Conservation (phyloP, 2,797 vertebrate species). For the Mycteria americana region DNA sequence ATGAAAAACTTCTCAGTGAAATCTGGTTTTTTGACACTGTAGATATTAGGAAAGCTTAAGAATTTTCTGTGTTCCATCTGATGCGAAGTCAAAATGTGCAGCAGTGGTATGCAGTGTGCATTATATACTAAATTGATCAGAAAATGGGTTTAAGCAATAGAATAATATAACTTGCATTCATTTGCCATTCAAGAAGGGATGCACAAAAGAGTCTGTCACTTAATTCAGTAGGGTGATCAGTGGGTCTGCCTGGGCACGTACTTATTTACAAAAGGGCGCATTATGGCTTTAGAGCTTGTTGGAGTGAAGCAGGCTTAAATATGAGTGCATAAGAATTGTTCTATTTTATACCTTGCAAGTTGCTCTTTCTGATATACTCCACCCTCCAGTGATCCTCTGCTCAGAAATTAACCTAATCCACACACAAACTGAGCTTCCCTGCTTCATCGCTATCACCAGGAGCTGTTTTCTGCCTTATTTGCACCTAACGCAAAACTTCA, state of each 20-base stretch:
- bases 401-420: slow-evolving; percentile 12
- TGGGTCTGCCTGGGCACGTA: slow-evolving; percentile 9
- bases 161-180: slow-evolving; percentile 8
- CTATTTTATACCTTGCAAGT: slow-evolving; percentile 10
- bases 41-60: background rate
- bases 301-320: slow-evolving; percentile 18
- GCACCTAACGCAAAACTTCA: background rate
- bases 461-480: background rate
- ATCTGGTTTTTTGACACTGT: background rate
- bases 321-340: background rate
- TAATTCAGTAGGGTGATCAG: slow-evolving; percentile 37
- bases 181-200: slow-evolving; percentile 26
- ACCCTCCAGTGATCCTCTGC: background rate
- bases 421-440: background rate
- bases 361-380: background rate
- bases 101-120: background rate
- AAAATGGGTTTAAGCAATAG: background rate
- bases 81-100: background rate
- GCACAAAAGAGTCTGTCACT: slow-evolving; percentile 51
- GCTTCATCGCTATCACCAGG: background rate
- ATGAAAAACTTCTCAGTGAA: background rate
- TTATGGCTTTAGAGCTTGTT: slow-evolving; percentile 21
- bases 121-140: background rate
- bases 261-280: slow-evolving; percentile 25
- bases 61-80: background rate